A percentile compares a stretch with the other conserved stretches of the same genome.
These are phyloP conservation scores for Polyodon spathula DNA, from an alignment of 2,113 vertebrate species.

Conservation along the genomic window DNA sequence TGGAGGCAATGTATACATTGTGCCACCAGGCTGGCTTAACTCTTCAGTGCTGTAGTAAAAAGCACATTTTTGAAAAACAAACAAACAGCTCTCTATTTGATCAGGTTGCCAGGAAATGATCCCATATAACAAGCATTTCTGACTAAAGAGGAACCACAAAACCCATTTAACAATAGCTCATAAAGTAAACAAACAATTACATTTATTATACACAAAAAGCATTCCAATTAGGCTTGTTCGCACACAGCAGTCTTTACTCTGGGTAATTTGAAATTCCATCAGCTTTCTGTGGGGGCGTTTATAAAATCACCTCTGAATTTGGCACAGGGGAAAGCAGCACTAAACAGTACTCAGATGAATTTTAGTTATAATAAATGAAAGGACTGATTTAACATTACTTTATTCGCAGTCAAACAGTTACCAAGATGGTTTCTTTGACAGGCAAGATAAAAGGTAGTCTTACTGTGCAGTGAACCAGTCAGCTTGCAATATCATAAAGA, in stretches of 20 bases:
- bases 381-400: not conserved
- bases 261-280: not conserved
- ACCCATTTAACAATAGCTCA: not conserved
- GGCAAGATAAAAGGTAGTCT: not conserved
- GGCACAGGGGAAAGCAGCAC: not conserved
- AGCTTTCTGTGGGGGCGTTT: constrained; percentile 2
- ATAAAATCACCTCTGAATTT: not conserved
- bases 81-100: not conserved
- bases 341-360: not conserved
- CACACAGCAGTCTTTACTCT: not conserved
- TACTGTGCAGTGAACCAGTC: not conserved
- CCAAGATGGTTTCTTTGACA: not conserved
- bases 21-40: too few species aligned
- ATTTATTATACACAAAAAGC: not conserved
- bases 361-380: not conserved
- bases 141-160: not conserved
- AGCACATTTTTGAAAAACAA: too few species aligned
- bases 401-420: not conserved
- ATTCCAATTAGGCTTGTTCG: not conserved
- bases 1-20: too few species aligned
- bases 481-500: not conserved
- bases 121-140: not conserved
- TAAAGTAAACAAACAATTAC: not conserved
- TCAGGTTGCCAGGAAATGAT: not conserved
- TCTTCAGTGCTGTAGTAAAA: too few species aligned